Evolutionary conservation across 2,888 invertebrate species (phyloP).

Genomic region (Drosophila percnosoma): DNA sequence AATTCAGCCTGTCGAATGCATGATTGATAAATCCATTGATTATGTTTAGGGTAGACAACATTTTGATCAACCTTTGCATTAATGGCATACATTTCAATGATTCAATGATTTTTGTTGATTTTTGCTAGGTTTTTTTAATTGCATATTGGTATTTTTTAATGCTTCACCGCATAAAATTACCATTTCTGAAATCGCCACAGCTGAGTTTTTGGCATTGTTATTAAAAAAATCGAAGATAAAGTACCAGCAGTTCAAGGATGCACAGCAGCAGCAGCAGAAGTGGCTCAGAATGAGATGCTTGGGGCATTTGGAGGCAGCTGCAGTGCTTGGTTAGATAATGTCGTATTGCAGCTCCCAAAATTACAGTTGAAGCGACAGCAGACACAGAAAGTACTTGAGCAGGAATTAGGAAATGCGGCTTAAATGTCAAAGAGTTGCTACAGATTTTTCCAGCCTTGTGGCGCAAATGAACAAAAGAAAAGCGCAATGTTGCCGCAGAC

Average conservation of each 20-base stretch:
- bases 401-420: constrained; percentile 73
- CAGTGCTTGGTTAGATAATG: constrained; percentile 68
- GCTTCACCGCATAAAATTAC: constrained; percentile 49
- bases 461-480: constrained; percentile 76
- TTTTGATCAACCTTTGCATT: constrained; percentile 32
- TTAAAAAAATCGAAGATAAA: constrained; percentile 49
- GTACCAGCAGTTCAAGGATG: constrained; percentile 64
- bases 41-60: constrained; percentile 19
- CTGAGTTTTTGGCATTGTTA: constrained; percentile 64
- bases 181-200: constrained; percentile 52
- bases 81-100: constrained; percentile 46
- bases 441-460: constrained; percentile 70
- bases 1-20: constrained; percentile 10
- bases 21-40: constrained; percentile 48
- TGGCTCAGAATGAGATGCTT: constrained; percentile 54
- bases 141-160: constrained; percentile 10
- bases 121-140: constrained; percentile 29
- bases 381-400: constrained; percentile 70
- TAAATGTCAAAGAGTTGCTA: constrained; percentile 78
- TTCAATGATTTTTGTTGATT: constrained; percentile 4
- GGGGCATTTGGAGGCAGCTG: constrained; percentile 48
- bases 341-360: constrained; percentile 49
- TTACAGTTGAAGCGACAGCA: constrained; percentile 43
- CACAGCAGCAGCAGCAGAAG: constrained; percentile 27
- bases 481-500: constrained; percentile 40